phyloP scores from a whole-genome alignment of 2,113 vertebrate genomes.

The Mungos mungo region DNA sequence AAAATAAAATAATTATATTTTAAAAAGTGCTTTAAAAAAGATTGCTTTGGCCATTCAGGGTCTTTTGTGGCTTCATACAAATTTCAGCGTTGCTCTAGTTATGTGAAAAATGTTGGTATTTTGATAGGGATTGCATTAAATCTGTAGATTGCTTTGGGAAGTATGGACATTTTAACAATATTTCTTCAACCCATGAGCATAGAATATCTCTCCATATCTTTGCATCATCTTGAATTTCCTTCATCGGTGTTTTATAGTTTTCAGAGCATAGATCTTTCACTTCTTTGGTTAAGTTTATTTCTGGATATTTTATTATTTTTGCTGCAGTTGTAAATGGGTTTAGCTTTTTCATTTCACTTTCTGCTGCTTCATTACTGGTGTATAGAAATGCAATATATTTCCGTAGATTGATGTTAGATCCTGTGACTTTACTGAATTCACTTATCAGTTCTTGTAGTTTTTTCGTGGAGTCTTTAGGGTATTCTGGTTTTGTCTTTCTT shows the following conservation, averaged over 20 bases:
- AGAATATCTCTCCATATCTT: background rate
- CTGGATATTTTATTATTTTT: background rate
- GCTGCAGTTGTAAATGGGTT: background rate
- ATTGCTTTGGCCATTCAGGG: background rate
- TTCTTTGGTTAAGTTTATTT: background rate
- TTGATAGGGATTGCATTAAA: background rate
- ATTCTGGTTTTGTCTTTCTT: background rate
- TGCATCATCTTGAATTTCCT: background rate
- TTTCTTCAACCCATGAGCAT: background rate
- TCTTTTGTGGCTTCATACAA: background rate
- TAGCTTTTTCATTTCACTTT: background rate
- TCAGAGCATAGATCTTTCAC: background rate
- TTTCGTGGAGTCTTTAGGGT: background rate
- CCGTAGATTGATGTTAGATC: background rate
- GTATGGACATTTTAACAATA: background rate
- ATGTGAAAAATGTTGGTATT: background rate
- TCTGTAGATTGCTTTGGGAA: background rate
- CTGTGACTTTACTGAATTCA: background rate
- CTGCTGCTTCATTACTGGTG: background rate
- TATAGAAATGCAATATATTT: background rate
- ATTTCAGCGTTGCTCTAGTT: background rate
- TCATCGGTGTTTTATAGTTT: background rate
- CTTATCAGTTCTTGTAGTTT: background rate
- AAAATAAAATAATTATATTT: too few species aligned
- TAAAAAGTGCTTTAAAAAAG: background rate